phyloP scores from a whole-genome alignment of 1,140 invertebrate genomes.

The Ridgeia piscesae region DNA sequence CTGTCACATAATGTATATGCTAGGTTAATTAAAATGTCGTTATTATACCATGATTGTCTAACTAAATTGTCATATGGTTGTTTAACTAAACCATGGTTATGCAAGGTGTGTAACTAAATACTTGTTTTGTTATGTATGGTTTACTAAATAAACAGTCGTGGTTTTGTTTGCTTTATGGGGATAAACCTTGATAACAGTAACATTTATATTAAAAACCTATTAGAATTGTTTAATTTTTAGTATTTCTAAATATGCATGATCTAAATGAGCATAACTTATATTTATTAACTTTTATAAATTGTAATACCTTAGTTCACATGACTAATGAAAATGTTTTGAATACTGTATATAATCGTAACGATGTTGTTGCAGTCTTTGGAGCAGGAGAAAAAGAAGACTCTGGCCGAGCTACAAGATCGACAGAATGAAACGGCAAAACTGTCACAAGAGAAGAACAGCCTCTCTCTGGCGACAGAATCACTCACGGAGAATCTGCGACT shows the following conservation, averaged over 20 bases:
- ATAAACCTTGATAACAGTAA: too few species aligned
- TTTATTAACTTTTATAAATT: not conserved
- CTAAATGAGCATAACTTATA: not conserved
- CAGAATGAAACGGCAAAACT: slow-evolving; percentile 11
- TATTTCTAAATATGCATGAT: not conserved
- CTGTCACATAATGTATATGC: not conserved
- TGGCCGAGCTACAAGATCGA: slow-evolving; percentile 17
- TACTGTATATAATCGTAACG: not conserved
- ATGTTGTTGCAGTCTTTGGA: slow-evolving; percentile 22
- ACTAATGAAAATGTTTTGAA: too few species aligned
- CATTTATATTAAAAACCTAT: too few species aligned
- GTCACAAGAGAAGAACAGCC: slow-evolving; percentile 19
- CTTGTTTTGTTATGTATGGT: too few species aligned
- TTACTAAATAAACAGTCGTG: too few species aligned
- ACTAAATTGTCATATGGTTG: too few species aligned
- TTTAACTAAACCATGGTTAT: too few species aligned
- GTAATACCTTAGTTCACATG: too few species aligned
- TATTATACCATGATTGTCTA: too few species aligned
- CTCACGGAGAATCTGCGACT: slow-evolving; percentile 16
- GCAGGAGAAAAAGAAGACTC: slow-evolving; percentile 19
- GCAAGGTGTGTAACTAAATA: too few species aligned
- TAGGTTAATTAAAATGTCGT: too few species aligned
- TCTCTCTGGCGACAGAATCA: slow-evolving; percentile 20
- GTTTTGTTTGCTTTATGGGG: too few species aligned
- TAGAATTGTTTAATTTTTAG: not conserved